Evolutionary conservation across 1,140 invertebrate species (phyloP).

Genomic region (Panulirus ornatus): DNA sequence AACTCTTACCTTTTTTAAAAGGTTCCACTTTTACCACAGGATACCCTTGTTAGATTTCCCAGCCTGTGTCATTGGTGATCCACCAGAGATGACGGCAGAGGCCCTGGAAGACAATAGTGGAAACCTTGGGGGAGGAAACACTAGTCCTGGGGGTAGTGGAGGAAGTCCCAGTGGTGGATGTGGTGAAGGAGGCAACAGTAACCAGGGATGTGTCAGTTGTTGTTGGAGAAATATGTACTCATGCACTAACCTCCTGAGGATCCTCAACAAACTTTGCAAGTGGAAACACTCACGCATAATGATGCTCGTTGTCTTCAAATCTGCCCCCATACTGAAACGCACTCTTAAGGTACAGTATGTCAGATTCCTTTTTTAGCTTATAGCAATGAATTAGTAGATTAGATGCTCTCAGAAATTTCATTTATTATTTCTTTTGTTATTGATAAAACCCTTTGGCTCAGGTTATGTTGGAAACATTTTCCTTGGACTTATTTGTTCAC

Average conservation of each 20-base stretch:
- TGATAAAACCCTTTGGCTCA: too few relatives aligned
- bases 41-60: conserved; percentile 97
- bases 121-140: conserved; percentile 97
- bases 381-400: too few relatives aligned
- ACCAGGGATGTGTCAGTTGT: conserved; percentile 92
- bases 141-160: conserved; percentile 78
- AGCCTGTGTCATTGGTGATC: conserved; percentile 96
- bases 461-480: too few relatives aligned
- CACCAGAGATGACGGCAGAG: conserved; percentile 95
- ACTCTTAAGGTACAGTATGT: conserved; percentile 92
- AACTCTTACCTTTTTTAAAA: not conserved
- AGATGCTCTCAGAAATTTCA: too few relatives aligned
- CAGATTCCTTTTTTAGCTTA: too few relatives aligned
- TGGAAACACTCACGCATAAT: conserved; percentile 99
- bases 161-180: conserved; percentile 54
- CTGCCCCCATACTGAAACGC: conserved; percentile 97
- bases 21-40: conserved; percentile 78
- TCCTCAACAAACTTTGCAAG: conserved; percentile 99
- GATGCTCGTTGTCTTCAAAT: conserved; percentile 99
- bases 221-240: conserved; percentile 99
- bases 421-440: too few relatives aligned
- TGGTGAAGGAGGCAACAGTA: conserved; percentile 78
- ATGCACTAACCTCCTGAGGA: conserved; percentile 97
- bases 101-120: conserved; percentile 94
- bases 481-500: too few relatives aligned